Conservation (phyloP, 2,113 vertebrate species). For the Myotis brandtii region DNA sequence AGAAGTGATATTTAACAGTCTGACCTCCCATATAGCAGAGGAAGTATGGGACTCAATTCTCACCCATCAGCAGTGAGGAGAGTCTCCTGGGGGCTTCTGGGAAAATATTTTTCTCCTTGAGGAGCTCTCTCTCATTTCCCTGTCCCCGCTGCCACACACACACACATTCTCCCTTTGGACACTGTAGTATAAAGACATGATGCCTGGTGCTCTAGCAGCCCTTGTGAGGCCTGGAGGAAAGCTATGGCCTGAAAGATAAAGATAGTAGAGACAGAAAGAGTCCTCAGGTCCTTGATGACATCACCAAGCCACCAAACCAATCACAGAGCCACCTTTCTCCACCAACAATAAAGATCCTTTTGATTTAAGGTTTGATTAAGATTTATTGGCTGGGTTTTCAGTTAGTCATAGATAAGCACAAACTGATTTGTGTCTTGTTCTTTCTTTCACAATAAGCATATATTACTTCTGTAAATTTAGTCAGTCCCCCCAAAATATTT, state of each 20-base stretch:
- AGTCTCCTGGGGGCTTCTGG: neutral
- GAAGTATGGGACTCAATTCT: neutral
- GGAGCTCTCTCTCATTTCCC: neutral
- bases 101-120: neutral
- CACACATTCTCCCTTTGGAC: neutral
- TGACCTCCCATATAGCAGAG: neutral
- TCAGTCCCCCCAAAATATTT: neutral
- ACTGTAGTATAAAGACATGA: neutral
- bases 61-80: neutral
- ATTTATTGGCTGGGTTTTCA: neutral
- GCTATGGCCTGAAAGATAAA: neutral
- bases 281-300: neutral
- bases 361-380: neutral
- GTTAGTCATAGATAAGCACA: neutral
- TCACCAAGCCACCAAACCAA: neutral
- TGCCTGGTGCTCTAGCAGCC: neutral
- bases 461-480: neutral
- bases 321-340: neutral
- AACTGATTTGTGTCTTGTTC: neutral
- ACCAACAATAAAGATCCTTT: neutral
- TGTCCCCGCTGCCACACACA: neutral
- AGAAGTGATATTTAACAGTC: neutral
- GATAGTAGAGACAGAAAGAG: neutral
- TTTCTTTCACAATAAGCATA: neutral
- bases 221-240: neutral